phyloP scores from a whole-genome alignment of 2,113 vertebrate genomes.

The Sus scrofa region DNA sequence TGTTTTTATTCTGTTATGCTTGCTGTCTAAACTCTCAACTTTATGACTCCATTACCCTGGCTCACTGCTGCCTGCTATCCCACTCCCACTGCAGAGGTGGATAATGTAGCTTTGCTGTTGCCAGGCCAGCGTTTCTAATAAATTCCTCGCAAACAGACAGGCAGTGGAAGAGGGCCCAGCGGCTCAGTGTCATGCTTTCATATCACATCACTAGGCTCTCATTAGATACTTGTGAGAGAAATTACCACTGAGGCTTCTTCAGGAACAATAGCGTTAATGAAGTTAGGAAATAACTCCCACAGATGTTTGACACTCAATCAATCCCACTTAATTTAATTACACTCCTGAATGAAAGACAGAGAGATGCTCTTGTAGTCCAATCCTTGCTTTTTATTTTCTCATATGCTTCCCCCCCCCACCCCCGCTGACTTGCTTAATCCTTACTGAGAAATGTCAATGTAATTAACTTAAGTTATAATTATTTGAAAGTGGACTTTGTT shows the following conservation, averaged over 20 bases:
- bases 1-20: slow-evolving; percentile 78
- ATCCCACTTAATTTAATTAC: slow-evolving; percentile 86
- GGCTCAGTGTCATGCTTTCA: slow-evolving; percentile 42
- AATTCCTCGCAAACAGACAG: slow-evolving; percentile 32
- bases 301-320: slow-evolving; percentile 85
- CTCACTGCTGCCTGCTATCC: slow-evolving; percentile 19
- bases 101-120: slow-evolving; percentile 33
- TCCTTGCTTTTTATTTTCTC: slow-evolving; percentile 78
- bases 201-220: slow-evolving; percentile 77
- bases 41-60: slow-evolving; percentile 75
- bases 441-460: slow-evolving; percentile 79
- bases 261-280: slow-evolving; percentile 83
- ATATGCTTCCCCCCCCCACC: background rate
- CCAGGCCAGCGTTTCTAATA: slow-evolving; percentile 48
- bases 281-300: slow-evolving; percentile 84
- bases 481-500: slow-evolving; percentile 79
- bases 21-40: slow-evolving; percentile 76
- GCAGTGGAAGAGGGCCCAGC: background rate
- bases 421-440: slow-evolving; percentile 77
- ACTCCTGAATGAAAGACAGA: slow-evolving; percentile 80
- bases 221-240: slow-evolving; percentile 78
- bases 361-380: slow-evolving; percentile 67
- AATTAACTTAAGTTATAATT: slow-evolving; percentile 82
- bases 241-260: slow-evolving; percentile 80
- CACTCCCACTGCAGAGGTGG: background rate